A percentile compares a stretch with the other conserved stretches of the same genome.
These are phyloP conservation scores for Eulacestoma nigropectus DNA, from an alignment of 2,113 vertebrate species.

Conservation along the genomic window DNA sequence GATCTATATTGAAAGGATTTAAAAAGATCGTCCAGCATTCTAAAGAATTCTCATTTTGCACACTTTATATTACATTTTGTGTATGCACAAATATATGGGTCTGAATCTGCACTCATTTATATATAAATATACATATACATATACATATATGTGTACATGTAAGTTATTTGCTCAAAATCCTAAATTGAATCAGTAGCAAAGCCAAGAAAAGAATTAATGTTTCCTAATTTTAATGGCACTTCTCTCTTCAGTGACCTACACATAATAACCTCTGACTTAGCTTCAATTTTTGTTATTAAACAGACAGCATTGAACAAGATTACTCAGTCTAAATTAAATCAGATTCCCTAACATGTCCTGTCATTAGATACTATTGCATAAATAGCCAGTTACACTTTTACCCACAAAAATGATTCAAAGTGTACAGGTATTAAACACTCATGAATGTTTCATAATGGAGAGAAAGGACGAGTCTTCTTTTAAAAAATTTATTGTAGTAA, in stretches of 20 bases:
- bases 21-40: background rate
- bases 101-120: background rate
- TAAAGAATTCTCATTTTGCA: background rate
- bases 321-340: constrained; percentile 3
- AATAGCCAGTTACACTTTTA: background rate
- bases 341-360: background rate
- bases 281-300: constrained; percentile 16
- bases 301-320: background rate
- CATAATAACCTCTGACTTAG: background rate
- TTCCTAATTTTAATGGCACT: background rate
- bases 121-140: too few relatives aligned
- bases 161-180: background rate
- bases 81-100: background rate
- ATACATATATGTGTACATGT: fast-evolving
- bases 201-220: background rate
- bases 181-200: background rate
- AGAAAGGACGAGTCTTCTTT: background rate
- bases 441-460: background rate
- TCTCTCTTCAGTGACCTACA: background rate
- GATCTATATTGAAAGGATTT: background rate
- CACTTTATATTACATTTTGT: background rate
- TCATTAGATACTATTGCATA: background rate
- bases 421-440: background rate
- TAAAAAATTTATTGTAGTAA: background rate
- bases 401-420: background rate